Conservation (phyloP, 2,797 vertebrate genomes). For the Macropodus opercularis region DNA sequence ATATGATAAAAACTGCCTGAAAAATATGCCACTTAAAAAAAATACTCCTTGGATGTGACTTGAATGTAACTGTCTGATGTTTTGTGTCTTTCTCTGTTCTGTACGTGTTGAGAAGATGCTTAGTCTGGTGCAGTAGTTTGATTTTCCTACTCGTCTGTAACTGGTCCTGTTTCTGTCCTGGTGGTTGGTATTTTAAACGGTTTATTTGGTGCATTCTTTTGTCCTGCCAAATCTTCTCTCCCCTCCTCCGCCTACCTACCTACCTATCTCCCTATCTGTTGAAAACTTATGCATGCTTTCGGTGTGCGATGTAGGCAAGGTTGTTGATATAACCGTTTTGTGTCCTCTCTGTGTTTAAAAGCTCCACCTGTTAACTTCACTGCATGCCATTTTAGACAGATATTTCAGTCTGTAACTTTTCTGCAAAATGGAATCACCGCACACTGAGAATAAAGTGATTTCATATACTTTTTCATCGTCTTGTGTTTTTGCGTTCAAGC, state of each 20-base stretch:
- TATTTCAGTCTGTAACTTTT: constrained; percentile 85
- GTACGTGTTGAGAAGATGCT: constrained; percentile 71
- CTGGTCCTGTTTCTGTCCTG: constrained; percentile 80
- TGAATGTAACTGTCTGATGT: constrained; percentile 84
- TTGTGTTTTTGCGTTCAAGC: constrained; percentile 74
- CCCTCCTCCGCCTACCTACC: constrained; percentile 47
- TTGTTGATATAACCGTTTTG: constrained; percentile 82
- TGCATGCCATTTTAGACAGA: constrained; percentile 91
- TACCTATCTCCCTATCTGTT: constrained; percentile 69
- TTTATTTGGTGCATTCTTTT: constrained; percentile 82
- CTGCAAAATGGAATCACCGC: constrained; percentile 93
- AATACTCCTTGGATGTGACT: constrained; percentile 83
- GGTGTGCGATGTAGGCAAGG: constrained; percentile 80
- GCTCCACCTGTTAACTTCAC: constrained; percentile 85
- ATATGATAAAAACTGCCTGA: constrained; percentile 71
- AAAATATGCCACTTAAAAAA: constrained; percentile 56
- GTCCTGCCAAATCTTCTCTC: constrained; percentile 75
- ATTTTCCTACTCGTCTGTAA: constrained; percentile 73
- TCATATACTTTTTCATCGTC: constrained; percentile 82
- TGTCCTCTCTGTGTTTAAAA: constrained; percentile 84
- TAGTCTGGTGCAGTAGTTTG: constrained; percentile 69
- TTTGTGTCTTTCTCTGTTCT: constrained; percentile 80
- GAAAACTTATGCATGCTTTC: constrained; percentile 86
- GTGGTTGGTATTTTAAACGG: constrained; percentile 75
- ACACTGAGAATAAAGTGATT: constrained; percentile 92